phyloP scores from a whole-genome alignment of 2,113 vertebrate species.

The Microcebus lehilahytsara region DNA sequence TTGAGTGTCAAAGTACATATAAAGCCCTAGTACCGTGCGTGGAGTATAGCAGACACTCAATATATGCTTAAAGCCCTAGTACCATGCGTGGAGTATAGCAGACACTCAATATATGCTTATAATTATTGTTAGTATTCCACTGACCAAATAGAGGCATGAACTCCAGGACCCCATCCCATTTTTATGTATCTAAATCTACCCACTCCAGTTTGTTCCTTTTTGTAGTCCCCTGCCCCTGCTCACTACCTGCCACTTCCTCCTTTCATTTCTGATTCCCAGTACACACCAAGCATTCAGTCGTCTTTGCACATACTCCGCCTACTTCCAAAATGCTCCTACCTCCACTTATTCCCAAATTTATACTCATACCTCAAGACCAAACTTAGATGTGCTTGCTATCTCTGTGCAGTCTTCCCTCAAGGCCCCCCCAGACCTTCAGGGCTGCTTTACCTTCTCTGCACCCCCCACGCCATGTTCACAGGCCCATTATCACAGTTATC shows the following conservation, averaged over 20 bases:
- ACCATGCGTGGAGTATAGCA: neutral
- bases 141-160: neutral
- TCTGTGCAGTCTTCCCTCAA: neutral
- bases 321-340: neutral
- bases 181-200: neutral
- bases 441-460: rapidly evolving
- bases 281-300: neutral
- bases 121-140: neutral
- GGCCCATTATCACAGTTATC: neutral
- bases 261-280: neutral
- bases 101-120: neutral
- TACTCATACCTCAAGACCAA: neutral
- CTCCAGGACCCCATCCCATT: neutral
- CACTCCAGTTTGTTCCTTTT: neutral
- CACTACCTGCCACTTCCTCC: neutral
- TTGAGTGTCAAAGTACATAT: neutral
- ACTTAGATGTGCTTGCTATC: neutral
- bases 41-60: neutral
- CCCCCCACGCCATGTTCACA: neutral
- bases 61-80: neutral
- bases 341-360: neutral
- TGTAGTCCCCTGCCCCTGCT: neutral
- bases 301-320: neutral
- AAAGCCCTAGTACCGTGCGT: neutral
- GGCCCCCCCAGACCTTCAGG: neutral